Evolutionary conservation across 2,888 invertebrate genomes (phyloP), one percentile per base, ranked within the genome.

Genomic region (Myopa tessellatipennis): DNA sequence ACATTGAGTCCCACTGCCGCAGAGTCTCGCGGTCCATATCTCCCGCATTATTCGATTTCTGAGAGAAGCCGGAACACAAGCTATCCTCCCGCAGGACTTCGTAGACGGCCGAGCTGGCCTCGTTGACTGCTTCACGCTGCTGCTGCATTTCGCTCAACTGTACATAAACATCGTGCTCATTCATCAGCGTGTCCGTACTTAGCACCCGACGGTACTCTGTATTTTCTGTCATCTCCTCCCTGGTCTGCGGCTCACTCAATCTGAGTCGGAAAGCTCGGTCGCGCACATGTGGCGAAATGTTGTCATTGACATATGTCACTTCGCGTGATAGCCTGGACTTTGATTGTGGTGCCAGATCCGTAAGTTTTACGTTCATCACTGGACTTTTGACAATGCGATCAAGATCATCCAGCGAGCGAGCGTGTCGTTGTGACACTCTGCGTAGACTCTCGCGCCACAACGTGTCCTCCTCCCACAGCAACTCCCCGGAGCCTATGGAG

Each of bases 1-100:
- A 96, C 93, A 96, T 92, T 84, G 95, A 92, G 90, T 96, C 96
- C 96, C 96, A 96, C 86, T 96, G 96, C 74, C 96, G 92, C 83
- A 96, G 91, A 83, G 94, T 95, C 90, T 96, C 96, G 84, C 96
- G 92, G 90, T 96, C 96, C 84, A 95, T 93, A 88, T 93, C 93
- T 83, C 92, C 91, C 83, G 91, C 91, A 83, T 91, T 91, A 83
- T 91, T 91, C 74, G 91, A 91, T 80, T 90, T 89, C 84, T 91
- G 86, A 2, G 88, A 89, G 45, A 88, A 83, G 80, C 85, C 87
- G 58, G 84, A 85, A 3, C 83, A 83, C 65, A 84, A 85, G 6
- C 85, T 86, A 70, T 89, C 89, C 73, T 88, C 89, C 3, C 89
- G 87, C 79, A 89, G 79, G 50, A 88, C 88, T 82, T 89, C 89